A percentile compares a stretch with the other conserved stretches of the same genome.
phyloP scores from a whole-genome alignment of 2,888 invertebrate species.

The Xestia sexstrigata region DNA sequence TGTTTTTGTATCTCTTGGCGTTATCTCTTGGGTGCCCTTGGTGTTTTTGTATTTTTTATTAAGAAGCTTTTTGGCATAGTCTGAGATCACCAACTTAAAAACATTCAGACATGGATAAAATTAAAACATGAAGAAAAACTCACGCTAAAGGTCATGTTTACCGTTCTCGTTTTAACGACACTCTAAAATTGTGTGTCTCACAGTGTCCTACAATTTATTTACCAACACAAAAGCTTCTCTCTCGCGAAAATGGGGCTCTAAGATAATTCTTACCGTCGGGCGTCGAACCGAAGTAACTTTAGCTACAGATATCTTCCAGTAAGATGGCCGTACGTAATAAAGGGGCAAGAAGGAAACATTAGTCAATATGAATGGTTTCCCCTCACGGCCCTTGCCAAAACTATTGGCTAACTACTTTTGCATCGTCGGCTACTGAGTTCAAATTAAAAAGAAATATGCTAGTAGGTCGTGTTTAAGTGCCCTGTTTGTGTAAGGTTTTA shows the following conservation, averaged over 20 bases:
- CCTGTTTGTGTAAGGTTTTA: conserved; percentile 46
- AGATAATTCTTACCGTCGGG: conserved; percentile 73
- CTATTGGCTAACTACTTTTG: conserved; percentile 81
- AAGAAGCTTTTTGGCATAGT: background rate
- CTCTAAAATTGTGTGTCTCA: background rate
- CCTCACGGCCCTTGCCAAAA: conserved; percentile 79
- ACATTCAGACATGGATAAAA: background rate
- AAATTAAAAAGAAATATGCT: conserved; percentile 74
- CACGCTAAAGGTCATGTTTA: background rate
- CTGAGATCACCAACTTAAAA: background rate
- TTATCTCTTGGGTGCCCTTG: too few relatives aligned
- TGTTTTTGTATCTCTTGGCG: conserved; percentile 31
- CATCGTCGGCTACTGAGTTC: conserved; percentile 70
- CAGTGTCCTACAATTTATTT: conserved; percentile 30
- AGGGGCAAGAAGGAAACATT: conserved; percentile 83
- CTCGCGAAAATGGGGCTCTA: conserved; percentile 57
- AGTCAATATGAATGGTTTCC: conserved; percentile 87
- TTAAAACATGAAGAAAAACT: background rate
- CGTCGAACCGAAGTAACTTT: conserved; percentile 76
- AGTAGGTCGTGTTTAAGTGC: conserved; percentile 52
- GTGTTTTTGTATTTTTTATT: too few relatives aligned
- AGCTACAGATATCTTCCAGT: conserved; percentile 78
- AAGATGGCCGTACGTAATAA: conserved; percentile 78
- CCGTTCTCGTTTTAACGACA: background rate
- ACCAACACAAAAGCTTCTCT: conserved; percentile 47